These are phyloP conservation scores for Bujurquina vittata DNA, from an alignment of 2,113 vertebrate species.

Conservation along the genomic window DNA sequence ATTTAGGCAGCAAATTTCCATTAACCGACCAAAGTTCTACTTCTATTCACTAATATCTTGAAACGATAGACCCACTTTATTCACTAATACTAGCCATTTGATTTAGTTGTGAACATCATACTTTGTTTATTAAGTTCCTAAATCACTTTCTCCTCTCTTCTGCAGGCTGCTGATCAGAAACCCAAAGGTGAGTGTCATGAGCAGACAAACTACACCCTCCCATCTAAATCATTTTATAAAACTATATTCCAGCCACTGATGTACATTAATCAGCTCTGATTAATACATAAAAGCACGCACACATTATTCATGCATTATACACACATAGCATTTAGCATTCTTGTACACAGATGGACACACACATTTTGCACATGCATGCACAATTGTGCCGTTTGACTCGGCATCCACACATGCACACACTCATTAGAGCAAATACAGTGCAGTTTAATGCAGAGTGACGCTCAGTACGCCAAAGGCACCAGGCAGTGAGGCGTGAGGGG, in stretches of 20 bases:
- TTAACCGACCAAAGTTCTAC: neutral
- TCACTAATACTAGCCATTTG: neutral
- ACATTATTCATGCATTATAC: slow-evolving; percentile 29
- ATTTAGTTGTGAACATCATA: neutral
- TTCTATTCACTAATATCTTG: neutral
- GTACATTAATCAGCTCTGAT: slow-evolving; percentile 52
- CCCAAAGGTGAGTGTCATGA: slow-evolving; percentile 90
- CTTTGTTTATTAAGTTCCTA: neutral
- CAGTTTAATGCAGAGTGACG: slow-evolving; percentile 62
- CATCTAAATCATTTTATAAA: slow-evolving; percentile 17
- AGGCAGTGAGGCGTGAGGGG: slow-evolving; percentile 63
- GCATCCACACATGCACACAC: slow-evolving; percentile 6
- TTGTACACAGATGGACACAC: slow-evolving; percentile 46
- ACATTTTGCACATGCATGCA: slow-evolving; percentile 48
- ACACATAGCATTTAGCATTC: slow-evolving; percentile 28
- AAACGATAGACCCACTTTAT: neutral
- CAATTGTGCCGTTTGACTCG: slow-evolving; percentile 38
- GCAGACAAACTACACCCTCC: slow-evolving; percentile 11
- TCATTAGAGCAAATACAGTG: slow-evolving; percentile 36
- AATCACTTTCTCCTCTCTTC: slow-evolving; percentile 40
- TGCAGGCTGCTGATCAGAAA: slow-evolving; percentile 96
- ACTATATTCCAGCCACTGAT: slow-evolving; percentile 11
- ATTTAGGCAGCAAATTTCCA: neutral
- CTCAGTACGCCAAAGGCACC: slow-evolving; percentile 52
- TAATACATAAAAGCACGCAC: slow-evolving; percentile 15